Base-by-base conservation (phyloP, 1,140 invertebrate species). In the Solen grandis region DNA sequence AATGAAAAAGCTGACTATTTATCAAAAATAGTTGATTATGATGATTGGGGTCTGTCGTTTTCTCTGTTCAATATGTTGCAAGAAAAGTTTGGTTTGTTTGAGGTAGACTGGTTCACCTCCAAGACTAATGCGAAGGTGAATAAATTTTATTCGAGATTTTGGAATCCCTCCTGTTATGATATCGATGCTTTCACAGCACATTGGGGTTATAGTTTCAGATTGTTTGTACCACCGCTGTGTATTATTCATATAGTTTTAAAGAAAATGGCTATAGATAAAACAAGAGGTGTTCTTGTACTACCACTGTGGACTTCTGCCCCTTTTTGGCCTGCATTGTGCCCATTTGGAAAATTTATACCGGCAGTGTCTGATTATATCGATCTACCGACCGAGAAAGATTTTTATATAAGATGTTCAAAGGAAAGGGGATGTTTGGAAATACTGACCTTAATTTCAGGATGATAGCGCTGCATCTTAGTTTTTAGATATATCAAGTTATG, bases 181-280 rank as follows among this genome's bases (percentile, higher is more conserved):
- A 55, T 70, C 8, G 76, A 79, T 41, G 65, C 31, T 22, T 79
- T 69, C 55, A 69, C 50, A 8, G 29, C 55, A 22, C 33, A 79
- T 22, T 79, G 65, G 76, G 25, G 16, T 2, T 25, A 25, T 10
- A 29, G n/a, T 19, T 27, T 33, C 27, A 31, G 29, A 5, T 79
- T 33, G 76, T 57, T 79, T 69, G 76, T 79, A 38, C 76, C 63
- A 38, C 76, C 63, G 8, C 35, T 60, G 19, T 79, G 29, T 66
- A 52, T 79, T 38, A 59, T 79, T 55, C 22, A 16, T 22, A 16
- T 46, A 31, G 62, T 77, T 38, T 38, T 79, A 31, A 25, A n/a
- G 29, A 27, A 73, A 29, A 73, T 73, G 55, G 52, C 14, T 19
- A 5, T 33, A 19, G 19, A 33, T 22, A 55, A 36, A 35, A 27